Conservation (phyloP, 2,888 invertebrate species). For the Geotrupes spiniger region DNA sequence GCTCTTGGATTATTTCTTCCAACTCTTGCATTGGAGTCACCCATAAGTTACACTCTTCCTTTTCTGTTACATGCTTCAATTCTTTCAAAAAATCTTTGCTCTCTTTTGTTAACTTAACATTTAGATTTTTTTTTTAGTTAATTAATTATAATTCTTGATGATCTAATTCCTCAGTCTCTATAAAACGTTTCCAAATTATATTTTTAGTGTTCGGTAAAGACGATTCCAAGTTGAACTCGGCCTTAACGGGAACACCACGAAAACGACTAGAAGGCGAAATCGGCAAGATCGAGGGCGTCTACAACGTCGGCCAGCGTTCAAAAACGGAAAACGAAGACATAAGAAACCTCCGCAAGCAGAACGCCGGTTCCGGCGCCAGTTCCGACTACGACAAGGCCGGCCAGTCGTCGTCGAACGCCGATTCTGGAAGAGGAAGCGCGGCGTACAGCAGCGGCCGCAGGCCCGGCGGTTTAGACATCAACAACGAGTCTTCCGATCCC, state of each 20-base stretch:
- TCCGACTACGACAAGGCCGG: constrained; percentile 76
- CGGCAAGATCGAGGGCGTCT: constrained; percentile 56
- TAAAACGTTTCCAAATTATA: not conserved
- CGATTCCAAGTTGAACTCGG: constrained; percentile 38
- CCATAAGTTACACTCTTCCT: too few species aligned
- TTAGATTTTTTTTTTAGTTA: too few species aligned
- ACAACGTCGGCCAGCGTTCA: constrained; percentile 54
- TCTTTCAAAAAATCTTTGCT: too few species aligned
- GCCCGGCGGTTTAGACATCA: constrained; percentile 55
- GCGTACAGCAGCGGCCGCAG: constrained; percentile 73
- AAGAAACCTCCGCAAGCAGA: constrained; percentile 48
- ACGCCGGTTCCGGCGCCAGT: constrained; percentile 61
- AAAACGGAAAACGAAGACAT: constrained; percentile 52
- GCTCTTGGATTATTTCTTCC: too few species aligned
- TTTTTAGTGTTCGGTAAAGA: constrained; percentile 23
- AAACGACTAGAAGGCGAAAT: constrained; percentile 41
- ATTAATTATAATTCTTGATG: too few species aligned
- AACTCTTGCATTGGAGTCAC: too few species aligned
- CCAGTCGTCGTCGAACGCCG: constrained; percentile 70
- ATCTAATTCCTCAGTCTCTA: too few species aligned
- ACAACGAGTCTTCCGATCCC: constrained; percentile 59
- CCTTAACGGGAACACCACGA: constrained; percentile 43
- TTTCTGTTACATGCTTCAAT: too few species aligned
- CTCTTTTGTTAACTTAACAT: too few species aligned
- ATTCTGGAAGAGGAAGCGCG: constrained; percentile 78